A percentile compares a stretch with the other conserved stretches of the same genome.
phyloP scores from a whole-genome alignment of 2,113 vertebrate genomes.

The Varanus salvator region DNA sequence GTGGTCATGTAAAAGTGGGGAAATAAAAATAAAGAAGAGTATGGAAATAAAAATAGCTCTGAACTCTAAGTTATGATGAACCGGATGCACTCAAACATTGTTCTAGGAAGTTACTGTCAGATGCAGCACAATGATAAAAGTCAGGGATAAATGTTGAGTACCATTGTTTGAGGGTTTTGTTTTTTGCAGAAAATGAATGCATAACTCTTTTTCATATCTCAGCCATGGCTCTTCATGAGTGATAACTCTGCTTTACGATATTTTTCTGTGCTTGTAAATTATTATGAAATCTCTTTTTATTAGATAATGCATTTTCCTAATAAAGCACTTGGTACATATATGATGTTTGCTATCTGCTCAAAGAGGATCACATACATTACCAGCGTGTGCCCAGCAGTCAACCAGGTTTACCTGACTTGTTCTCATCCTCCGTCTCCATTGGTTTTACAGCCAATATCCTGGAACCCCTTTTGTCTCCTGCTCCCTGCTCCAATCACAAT shows the following conservation, averaged over 20 bases:
- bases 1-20: no score
- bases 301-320: slow-evolving; percentile 42
- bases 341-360: background rate
- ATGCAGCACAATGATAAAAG: slow-evolving; percentile 63
- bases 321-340: background rate
- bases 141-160: slow-evolving; percentile 67
- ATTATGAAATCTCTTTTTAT: slow-evolving; percentile 37
- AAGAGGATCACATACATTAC: background rate
- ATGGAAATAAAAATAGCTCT: no score
- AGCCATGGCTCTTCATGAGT: slow-evolving; percentile 28
- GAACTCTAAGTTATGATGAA: slow-evolving; percentile 51
- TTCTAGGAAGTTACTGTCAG: slow-evolving; percentile 73
- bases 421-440: no score
- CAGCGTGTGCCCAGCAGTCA: background rate
- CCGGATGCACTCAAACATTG: slow-evolving; percentile 64
- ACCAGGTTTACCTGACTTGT: no score
- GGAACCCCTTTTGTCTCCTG: no score
- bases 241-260: slow-evolving; percentile 56
- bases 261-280: slow-evolving; percentile 58
- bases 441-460: no score
- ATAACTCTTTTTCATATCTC: slow-evolving; percentile 58
- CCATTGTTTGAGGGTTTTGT: slow-evolving; percentile 68
- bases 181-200: slow-evolving; percentile 59
- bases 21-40: no score
- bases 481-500: no score